Evolutionary conservation across 2,113 vertebrate genomes (phyloP).

Genomic region (Ailurus styani): DNA sequence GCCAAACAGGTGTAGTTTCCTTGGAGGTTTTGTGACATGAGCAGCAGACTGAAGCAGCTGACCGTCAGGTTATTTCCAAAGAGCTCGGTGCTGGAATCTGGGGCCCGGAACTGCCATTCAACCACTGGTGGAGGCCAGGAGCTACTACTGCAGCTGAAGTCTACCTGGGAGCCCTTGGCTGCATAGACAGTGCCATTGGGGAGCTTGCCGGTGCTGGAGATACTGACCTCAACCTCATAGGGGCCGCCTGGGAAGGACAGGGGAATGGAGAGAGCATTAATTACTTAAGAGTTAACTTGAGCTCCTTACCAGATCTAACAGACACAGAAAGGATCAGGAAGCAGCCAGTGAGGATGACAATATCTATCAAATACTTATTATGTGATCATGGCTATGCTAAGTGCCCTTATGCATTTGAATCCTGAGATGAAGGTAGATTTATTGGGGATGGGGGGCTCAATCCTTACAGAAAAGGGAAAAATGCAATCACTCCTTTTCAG

Average conservation of each 20-base stretch:
- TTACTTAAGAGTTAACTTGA: not conserved
- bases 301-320: not conserved
- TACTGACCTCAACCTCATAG: constrained; percentile 53
- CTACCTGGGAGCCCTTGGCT: constrained; percentile 59
- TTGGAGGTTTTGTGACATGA: constrained; percentile 78
- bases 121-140: constrained; percentile 75
- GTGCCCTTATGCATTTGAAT: not conserved
- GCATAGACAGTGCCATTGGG: constrained; percentile 80
- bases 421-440: not conserved
- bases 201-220: constrained; percentile 65
- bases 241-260: constrained; percentile 79
- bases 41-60: constrained; percentile 68
- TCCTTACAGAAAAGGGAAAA: not conserved
- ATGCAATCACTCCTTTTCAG: not conserved
- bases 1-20: constrained; percentile 85
- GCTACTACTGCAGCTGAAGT: constrained; percentile 80
- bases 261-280: not conserved
- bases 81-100: not conserved
- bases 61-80: constrained; percentile 41
- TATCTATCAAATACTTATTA: not conserved
- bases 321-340: not conserved
- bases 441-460: no score
- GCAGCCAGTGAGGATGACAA: not conserved
- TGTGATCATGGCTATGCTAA: not conserved
- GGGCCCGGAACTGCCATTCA: constrained; percentile 76